Evolutionary conservation across 1,140 invertebrate species (phyloP), one percentile per base, ranked within the genome.

Genomic region (Asobara japonica): DNA sequence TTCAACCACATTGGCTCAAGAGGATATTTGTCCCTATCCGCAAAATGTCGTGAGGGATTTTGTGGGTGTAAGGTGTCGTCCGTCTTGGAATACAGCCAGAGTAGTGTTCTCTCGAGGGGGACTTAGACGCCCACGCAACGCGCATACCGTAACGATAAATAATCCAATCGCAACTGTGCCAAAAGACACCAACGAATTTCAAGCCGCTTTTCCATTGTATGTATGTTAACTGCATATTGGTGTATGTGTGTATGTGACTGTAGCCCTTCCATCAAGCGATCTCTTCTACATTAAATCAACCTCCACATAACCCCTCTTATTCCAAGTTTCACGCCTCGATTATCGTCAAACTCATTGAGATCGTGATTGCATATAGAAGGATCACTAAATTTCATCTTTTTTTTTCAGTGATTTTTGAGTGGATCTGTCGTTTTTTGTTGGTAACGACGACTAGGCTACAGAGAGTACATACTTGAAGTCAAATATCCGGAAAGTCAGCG

Each of bases 71-170:
- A 84, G 82, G 81, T 84, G 83, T 85, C 83, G 80, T 76, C n/a
- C 76, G 76, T 76, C 76, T 83, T 86, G 85, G 85, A 84, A 68
- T 68, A 22, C 64, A 67, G 79, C 85, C 85, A 87, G 73, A 72
- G 70, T 16, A 16, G 29, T 62, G 29, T 62, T 65, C 25, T 56
- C 25, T 60, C 29, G 56, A 38, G 68, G 71, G 65, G 61, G 30
- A 79, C 76, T 65, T 48, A 36, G 25, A 41, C 77, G 76, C 85
- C 85, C 80, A 87, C 85, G 83, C 80, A 85, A 82, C 73, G 76
- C 77, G 79, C 84, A 86, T 87, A 84, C 82, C 85, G 80, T 86
- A 76, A 79, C 82, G 83, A 86, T 87, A 85, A 86, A 86, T 86
- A 86, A 86, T 87, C 84, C 78, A 85, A 84, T 72, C 77, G 75